phyloP scores from a whole-genome alignment of 2,888 invertebrate genomes.

The Agriopis marginaria region DNA sequence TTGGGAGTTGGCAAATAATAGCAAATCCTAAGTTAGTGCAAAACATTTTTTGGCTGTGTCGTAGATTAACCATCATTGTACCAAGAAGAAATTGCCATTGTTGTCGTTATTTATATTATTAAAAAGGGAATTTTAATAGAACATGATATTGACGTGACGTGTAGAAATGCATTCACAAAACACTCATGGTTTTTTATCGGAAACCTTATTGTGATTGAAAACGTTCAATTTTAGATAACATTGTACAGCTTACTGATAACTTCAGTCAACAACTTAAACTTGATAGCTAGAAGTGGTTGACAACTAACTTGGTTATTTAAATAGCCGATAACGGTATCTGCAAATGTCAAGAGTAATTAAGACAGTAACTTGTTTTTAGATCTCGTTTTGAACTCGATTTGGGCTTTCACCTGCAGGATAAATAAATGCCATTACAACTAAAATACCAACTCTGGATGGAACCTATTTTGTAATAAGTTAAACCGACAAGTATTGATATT shows the following conservation, averaged over 20 bases:
- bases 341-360: constrained; percentile 14
- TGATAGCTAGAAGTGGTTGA: constrained; percentile 39
- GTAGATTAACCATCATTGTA: no score
- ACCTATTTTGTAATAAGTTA: no score
- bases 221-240: constrained; percentile 38
- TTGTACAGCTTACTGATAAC: constrained; percentile 19
- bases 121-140: no score
- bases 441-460: not conserved
- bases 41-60: no score
- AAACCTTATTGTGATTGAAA: constrained; percentile 27
- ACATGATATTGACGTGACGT: not conserved
- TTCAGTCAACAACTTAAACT: constrained; percentile 17
- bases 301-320: constrained; percentile 32
- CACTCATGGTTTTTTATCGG: constrained; percentile 6
- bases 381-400: constrained; percentile 4
- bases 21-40: no score
- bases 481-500: no score
- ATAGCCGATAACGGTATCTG: constrained; percentile 33
- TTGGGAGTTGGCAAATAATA: no score
- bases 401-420: constrained; percentile 2
- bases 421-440: not conserved
- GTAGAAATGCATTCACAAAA: not conserved
- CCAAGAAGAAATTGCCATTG: no score
- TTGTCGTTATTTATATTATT: no score
- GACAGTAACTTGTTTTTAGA: constrained; percentile 1